Evolutionary conservation across 2,797 vertebrate species (phyloP).

Genomic region (Danio kyathit): DNA sequence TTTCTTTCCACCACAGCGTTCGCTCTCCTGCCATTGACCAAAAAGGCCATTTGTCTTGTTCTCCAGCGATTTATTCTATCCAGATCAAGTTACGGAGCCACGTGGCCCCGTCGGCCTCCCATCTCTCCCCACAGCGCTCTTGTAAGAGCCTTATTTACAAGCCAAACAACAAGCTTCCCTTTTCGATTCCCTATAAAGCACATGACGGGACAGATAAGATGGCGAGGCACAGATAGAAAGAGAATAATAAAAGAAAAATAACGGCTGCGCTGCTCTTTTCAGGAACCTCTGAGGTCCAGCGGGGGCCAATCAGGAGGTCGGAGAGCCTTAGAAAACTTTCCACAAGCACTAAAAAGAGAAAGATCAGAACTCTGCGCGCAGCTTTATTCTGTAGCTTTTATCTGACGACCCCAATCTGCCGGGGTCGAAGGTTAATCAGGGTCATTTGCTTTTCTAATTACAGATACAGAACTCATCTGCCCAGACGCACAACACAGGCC

Average conservation of each 20-base stretch:
- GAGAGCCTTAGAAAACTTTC: slow-evolving; percentile 34
- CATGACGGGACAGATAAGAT: slow-evolving; percentile 30
- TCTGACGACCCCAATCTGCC: slow-evolving; percentile 62
- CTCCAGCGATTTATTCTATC: slow-evolving; percentile 51
- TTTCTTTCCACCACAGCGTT: slow-evolving; percentile 33
- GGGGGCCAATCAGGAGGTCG: slow-evolving; percentile 35
- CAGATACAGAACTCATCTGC: slow-evolving; percentile 48
- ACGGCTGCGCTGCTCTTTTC: slow-evolving; percentile 30
- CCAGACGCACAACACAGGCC: slow-evolving; percentile 23
- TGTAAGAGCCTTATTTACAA: slow-evolving; percentile 56
- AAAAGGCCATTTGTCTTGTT: slow-evolving; percentile 58
- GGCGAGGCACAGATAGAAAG: slow-evolving; percentile 7
- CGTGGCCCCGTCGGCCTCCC: not conserved
- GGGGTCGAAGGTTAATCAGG: slow-evolving; percentile 63
- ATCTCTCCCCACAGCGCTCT: slow-evolving; percentile 36
- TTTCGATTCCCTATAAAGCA: slow-evolving; percentile 44
- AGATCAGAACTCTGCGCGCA: slow-evolving; percentile 9
- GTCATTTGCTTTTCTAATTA: slow-evolving; percentile 67
- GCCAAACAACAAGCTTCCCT: slow-evolving; percentile 37
- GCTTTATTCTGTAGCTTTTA: slow-evolving; percentile 58
- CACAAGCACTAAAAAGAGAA: slow-evolving; percentile 12
- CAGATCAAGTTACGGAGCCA: slow-evolving; percentile 54
- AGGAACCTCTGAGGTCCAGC: slow-evolving; percentile 22
- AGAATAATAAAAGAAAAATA: slow-evolving; percentile 1
- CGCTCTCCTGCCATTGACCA: slow-evolving; percentile 31